Evolutionary conservation across 2,797 vertebrate species (phyloP).

Genomic region (Anabas testudineus): DNA sequence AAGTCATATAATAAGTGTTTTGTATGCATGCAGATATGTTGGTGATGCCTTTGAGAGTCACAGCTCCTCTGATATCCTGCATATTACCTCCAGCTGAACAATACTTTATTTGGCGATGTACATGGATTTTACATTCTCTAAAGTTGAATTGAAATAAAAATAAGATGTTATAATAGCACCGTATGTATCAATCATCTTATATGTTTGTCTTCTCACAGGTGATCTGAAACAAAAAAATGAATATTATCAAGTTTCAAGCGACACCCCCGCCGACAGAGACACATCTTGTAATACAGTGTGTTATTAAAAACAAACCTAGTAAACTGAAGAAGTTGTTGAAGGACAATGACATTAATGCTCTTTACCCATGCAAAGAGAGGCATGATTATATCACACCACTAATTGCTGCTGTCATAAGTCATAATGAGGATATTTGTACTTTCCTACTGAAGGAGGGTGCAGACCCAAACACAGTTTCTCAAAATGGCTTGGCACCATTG

Average conservation of each 20-base stretch:
- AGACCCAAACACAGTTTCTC: conserved; percentile 26
- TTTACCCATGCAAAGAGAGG: conserved; percentile 39
- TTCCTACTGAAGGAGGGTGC: conserved; percentile 28
- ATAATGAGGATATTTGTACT: conserved; percentile 27
- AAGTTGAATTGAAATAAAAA: no score
- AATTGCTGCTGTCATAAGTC: conserved; percentile 59
- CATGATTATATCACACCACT: conserved; percentile 54
- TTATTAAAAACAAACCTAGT: neutral
- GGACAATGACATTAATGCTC: conserved; percentile 19
- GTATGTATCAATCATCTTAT: neutral
- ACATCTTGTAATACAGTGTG: conserved; percentile 50
- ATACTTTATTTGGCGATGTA: no score
- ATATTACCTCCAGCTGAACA: no score
- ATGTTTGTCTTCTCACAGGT: conserved; percentile 27
- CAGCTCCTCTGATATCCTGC: no score
- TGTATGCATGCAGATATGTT: no score
- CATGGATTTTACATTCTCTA: neutral
- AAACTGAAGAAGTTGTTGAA: conserved; percentile 18
- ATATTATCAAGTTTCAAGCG: rapidly evolving
- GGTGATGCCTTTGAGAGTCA: no score
- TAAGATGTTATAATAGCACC: no score
- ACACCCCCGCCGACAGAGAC: rapidly evolving
- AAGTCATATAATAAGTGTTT: no score
- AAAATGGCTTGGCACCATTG: neutral
- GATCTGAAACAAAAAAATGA: conserved; percentile 20